phyloP scores from a whole-genome alignment of 2,888 invertebrate genomes.

The Orthosia gothica region DNA sequence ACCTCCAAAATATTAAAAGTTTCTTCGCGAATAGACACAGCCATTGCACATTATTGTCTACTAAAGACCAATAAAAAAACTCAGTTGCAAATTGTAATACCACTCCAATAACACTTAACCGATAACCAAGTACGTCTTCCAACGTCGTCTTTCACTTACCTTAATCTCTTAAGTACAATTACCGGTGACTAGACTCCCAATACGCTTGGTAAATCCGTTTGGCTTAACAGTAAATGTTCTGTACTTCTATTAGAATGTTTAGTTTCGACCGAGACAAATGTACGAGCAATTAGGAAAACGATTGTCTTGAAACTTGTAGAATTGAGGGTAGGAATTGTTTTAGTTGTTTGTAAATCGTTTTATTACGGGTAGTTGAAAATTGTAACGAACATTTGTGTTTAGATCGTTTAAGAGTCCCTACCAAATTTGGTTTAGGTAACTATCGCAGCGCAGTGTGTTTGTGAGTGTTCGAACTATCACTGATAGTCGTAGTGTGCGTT shows the following conservation, averaged over 20 bases:
- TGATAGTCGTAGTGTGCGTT: no score
- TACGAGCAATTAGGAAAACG: slow-evolving; percentile 40
- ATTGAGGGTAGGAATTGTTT: slow-evolving; percentile 31
- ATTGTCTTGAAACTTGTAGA: slow-evolving; percentile 14
- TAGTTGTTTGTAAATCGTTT: slow-evolving; percentile 22
- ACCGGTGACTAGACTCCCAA: slow-evolving; percentile 9
- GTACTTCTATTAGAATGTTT: slow-evolving; percentile 21
- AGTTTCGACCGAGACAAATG: slow-evolving; percentile 39
- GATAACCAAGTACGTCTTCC: slow-evolving; percentile 2
- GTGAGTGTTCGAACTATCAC: no score
- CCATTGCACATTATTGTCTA: neutral
- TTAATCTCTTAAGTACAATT: slow-evolving; percentile 33
- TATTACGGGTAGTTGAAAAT: slow-evolving; percentile 12
- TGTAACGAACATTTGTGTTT: slow-evolving; percentile 1
- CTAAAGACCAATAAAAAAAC: neutral
- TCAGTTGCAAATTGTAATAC: neutral
- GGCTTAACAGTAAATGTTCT: slow-evolving; percentile 20
- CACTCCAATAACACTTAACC: slow-evolving; percentile 4
- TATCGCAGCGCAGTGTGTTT: no score
- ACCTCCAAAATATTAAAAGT: no score
- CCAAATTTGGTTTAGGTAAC: no score
- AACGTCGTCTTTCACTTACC: slow-evolving; percentile 17
- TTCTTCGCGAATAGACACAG: neutral
- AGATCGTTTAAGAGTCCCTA: neutral
- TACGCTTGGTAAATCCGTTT: slow-evolving; percentile 26